Percentiles rank a stretch among this genome's conserved stretches.
Evolutionary conservation across 2,888 invertebrate species (phyloP).

Genomic region (Atrina japonica): DNA sequence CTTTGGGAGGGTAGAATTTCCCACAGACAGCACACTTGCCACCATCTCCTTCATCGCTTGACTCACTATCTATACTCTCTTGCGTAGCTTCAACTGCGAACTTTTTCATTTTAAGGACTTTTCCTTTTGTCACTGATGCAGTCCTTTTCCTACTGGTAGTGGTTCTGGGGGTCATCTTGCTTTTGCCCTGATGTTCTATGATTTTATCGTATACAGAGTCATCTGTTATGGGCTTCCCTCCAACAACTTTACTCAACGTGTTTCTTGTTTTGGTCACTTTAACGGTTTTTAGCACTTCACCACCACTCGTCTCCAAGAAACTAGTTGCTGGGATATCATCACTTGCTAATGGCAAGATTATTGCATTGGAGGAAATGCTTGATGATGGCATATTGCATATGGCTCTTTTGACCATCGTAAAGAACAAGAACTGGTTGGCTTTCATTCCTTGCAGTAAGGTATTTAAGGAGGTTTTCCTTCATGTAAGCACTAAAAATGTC

Average conservation of each 20-base stretch:
- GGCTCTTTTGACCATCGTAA: conserved; percentile 49
- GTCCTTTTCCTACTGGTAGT: background rate
- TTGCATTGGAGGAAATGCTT: no score
- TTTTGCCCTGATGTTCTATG: background rate
- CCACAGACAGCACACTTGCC: conserved; percentile 13
- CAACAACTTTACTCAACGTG: conserved; percentile 17
- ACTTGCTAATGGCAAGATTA: no score
- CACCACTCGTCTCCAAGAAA: background rate
- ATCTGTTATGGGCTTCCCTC: conserved; percentile 19
- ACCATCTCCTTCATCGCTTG: conserved; percentile 12
- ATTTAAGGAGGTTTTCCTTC: conserved; percentile 33
- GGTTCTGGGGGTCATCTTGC: background rate
- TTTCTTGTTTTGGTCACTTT: conserved; percentile 11
- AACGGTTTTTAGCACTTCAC: background rate
- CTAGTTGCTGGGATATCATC: no score
- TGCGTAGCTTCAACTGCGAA: background rate
- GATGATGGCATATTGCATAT: no score
- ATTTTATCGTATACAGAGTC: background rate
- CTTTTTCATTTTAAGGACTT: background rate
- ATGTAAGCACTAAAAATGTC: conserved; percentile 36
- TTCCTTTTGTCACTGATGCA: no score
- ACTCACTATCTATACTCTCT: background rate
- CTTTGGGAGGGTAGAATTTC: no score
- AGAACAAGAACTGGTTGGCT: conserved; percentile 24
- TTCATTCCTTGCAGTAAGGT: conserved; percentile 7